phyloP scores from a whole-genome alignment of 2,888 invertebrate genomes.

The Amphipoea oculea region DNA sequence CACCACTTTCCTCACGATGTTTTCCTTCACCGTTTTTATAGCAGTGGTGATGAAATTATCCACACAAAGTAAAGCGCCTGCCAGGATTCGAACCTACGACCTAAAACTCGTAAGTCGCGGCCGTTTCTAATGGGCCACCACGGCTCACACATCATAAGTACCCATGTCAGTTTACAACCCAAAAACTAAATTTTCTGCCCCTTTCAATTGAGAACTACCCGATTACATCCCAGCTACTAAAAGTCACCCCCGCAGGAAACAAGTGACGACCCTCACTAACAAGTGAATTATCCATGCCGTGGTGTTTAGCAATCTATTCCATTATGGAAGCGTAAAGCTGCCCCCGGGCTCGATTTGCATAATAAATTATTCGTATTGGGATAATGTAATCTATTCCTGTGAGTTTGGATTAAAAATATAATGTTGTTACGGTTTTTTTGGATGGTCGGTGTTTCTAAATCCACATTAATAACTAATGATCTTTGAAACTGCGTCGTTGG shows the following conservation, averaged over 20 bases:
- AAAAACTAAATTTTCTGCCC: not conserved
- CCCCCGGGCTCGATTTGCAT: constrained; percentile 66
- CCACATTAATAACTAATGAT: not conserved
- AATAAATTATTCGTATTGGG: constrained; percentile 62
- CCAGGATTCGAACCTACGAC: not conserved
- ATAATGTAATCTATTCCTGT: constrained; percentile 56
- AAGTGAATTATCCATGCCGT: constrained; percentile 51
- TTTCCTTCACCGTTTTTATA: not conserved
- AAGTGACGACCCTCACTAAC: constrained; percentile 40
- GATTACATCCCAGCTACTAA: not conserved
- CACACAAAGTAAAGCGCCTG: not conserved
- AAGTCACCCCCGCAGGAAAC: constrained; percentile 18
- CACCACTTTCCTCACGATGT: not conserved
- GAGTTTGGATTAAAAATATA: constrained; percentile 38
- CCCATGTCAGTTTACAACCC: not conserved
- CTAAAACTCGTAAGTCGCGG: not conserved
- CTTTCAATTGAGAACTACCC: not conserved
- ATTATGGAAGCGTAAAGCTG: constrained; percentile 65
- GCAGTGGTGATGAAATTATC: too few species aligned
- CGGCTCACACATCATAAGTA: not conserved
- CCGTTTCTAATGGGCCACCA: not conserved
- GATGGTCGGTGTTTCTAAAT: not conserved
- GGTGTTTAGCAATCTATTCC: constrained; percentile 61
- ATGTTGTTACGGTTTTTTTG: not conserved
- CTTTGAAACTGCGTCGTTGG: not conserved